These are phyloP conservation scores for Mayetiola destructor DNA, from an alignment of 2,888 invertebrate genomes.

Conservation along the genomic window DNA sequence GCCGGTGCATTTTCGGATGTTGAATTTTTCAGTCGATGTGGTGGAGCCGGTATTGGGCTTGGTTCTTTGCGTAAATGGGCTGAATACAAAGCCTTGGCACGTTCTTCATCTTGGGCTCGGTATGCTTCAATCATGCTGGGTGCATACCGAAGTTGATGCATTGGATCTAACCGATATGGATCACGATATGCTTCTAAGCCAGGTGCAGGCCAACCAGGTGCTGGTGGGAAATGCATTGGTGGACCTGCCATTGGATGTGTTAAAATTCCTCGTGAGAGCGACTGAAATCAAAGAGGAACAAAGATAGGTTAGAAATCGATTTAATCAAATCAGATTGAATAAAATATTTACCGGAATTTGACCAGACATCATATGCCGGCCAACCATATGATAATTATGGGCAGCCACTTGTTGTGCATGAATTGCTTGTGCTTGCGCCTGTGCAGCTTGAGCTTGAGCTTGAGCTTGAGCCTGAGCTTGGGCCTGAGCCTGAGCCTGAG, in stretches of 20 bases:
- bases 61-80: constrained; percentile 39
- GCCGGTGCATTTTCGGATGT: constrained; percentile 22
- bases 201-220: constrained; percentile 37
- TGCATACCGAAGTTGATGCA: constrained; percentile 53
- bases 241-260: constrained; percentile 36
- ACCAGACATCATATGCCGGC: not conserved
- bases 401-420: constrained; percentile 40
- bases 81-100: constrained; percentile 54
- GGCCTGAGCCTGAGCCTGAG: constrained; percentile 34
- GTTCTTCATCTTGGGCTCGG: constrained; percentile 63
- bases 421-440: too few relatives aligned
- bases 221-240: constrained; percentile 44
- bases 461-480: constrained; percentile 29
- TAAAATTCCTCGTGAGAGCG: constrained; percentile 38
- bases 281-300: not conserved
- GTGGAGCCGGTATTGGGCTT: constrained; percentile 33
- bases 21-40: constrained; percentile 29
- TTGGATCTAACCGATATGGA: constrained; percentile 51
- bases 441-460: constrained; percentile 32
- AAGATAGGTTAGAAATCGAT: not conserved
- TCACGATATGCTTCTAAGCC: constrained; percentile 48
- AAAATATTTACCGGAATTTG: not conserved
- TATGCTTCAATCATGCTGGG: constrained; percentile 66
- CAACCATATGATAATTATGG: constrained; percentile 19
- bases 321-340: not conserved